A percentile compares a stretch with the other conserved stretches of the same genome.
Evolutionary conservation across 92 coral and sea anemone genomes (phyloP).

Genomic region (Heliopora coerulea): DNA sequence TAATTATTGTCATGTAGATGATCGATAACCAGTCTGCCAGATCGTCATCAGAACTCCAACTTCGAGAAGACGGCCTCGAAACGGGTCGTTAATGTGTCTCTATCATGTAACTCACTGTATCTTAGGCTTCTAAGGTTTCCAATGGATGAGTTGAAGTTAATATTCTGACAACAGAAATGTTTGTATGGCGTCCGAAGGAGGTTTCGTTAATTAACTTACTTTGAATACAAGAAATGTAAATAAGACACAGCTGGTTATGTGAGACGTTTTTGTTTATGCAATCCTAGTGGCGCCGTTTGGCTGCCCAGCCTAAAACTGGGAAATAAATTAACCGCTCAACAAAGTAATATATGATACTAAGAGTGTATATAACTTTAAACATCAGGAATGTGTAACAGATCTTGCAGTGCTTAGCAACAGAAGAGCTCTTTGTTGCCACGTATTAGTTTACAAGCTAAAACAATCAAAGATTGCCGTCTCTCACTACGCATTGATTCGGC

Average conservation of each 20-base stretch:
- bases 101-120: too few relatives aligned
- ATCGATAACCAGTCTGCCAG: neutral
- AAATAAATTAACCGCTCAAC: neutral
- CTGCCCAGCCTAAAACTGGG: too few relatives aligned
- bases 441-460: slow-evolving; percentile 26
- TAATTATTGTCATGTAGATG: neutral
- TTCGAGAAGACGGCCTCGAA: neutral
- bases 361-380: neutral
- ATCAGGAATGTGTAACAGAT: slow-evolving; percentile 21
- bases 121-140: neutral
- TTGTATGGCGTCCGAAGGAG: neutral
- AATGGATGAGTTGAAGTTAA: neutral
- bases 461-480: slow-evolving; percentile 1
- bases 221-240: neutral
- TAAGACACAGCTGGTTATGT: neutral
- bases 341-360: too few relatives aligned
- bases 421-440: slow-evolving; percentile 23
- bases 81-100: too few relatives aligned
- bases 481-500: slow-evolving; percentile 1
- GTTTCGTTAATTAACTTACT: neutral
- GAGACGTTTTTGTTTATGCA: too few relatives aligned
- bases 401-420: slow-evolving; percentile 28
- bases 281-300: too few relatives aligned
- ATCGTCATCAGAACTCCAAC: neutral
- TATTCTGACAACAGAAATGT: neutral